Percentiles rank a stretch among this genome's conserved stretches.
phyloP scores from a whole-genome alignment of 2,888 invertebrate genomes.

The Hirtodrosophila trivittata region DNA sequence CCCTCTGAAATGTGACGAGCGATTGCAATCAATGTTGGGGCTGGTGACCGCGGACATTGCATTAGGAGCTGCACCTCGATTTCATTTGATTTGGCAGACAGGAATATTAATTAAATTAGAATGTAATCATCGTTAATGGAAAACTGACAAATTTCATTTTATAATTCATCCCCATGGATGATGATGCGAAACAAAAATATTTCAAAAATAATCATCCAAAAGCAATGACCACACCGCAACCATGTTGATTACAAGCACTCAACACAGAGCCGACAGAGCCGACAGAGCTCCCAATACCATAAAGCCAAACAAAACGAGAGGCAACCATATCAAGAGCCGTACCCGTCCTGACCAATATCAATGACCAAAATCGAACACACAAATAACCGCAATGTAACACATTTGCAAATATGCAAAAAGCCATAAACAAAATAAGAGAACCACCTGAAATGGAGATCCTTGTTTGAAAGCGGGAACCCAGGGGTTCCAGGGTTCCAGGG shows the following conservation, averaged over 20 bases:
- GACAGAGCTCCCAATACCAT: not conserved
- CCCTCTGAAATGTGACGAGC: no score
- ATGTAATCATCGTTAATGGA: constrained; percentile 55
- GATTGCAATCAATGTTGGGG: no score
- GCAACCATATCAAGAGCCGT: constrained; percentile 32
- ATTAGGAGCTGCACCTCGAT: not conserved
- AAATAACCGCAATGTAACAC: constrained; percentile 77
- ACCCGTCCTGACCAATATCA: constrained; percentile 67
- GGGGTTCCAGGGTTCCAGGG: not conserved
- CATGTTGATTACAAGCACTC: constrained; percentile 74
- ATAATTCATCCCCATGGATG: constrained; percentile 5
- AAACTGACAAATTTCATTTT: constrained; percentile 34
- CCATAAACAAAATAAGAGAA: constrained; percentile 60
- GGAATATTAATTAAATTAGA: constrained; percentile 56
- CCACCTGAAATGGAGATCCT: not conserved
- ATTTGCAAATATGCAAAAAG: constrained; percentile 66
- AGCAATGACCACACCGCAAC: constrained; percentile 62
- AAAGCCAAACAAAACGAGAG: no score
- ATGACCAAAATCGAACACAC: constrained; percentile 74
- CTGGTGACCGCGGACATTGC: no score
- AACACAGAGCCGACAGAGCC: no score
- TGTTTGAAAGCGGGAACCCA: not conserved
- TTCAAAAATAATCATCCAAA: constrained; percentile 70
- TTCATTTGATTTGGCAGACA: constrained; percentile 1
- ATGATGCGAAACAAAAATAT: constrained; percentile 21